Conservation (phyloP, 2,888 invertebrate species). For the Seira musarum region DNA sequence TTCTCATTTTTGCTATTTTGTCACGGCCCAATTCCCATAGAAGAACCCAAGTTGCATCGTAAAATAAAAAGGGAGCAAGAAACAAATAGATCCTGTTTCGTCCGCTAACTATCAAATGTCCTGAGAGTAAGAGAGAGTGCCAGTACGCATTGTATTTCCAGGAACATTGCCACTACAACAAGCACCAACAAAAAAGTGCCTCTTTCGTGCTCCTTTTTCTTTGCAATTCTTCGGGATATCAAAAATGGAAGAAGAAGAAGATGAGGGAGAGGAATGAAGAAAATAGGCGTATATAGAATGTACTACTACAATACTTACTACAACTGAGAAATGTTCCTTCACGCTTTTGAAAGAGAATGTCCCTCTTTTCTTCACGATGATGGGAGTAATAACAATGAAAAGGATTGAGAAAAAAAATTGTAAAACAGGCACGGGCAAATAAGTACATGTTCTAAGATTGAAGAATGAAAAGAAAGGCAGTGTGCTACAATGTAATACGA, state of each 20-base stretch:
- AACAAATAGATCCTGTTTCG: constrained; percentile 32
- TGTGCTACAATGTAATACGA: background rate
- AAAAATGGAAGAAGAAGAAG: too few relatives aligned
- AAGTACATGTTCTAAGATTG: background rate
- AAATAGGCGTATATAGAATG: too few relatives aligned
- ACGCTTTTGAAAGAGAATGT: background rate
- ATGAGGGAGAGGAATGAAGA: too few relatives aligned
- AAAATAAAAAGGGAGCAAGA: constrained; percentile 24
- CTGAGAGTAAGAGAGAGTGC: background rate
- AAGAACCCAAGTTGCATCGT: constrained; percentile 8
- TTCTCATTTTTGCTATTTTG: constrained; percentile 9
- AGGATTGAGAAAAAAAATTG: background rate
- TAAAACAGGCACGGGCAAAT: background rate
- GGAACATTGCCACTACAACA: too few relatives aligned
- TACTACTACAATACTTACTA: too few relatives aligned
- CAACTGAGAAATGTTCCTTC: too few relatives aligned
- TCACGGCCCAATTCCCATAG: constrained; percentile 40
- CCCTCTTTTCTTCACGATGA: background rate
- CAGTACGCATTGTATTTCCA: constrained; percentile 1
- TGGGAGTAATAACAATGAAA: constrained; percentile 12
- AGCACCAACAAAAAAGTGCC: too few relatives aligned
- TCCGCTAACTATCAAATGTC: constrained; percentile 19
- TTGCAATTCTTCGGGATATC: too few relatives aligned
- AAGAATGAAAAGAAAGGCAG: background rate
- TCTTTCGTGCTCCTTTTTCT: too few relatives aligned